Conservation (phyloP, 2,888 invertebrate genomes). For the Drosophila setosimentum region DNA sequence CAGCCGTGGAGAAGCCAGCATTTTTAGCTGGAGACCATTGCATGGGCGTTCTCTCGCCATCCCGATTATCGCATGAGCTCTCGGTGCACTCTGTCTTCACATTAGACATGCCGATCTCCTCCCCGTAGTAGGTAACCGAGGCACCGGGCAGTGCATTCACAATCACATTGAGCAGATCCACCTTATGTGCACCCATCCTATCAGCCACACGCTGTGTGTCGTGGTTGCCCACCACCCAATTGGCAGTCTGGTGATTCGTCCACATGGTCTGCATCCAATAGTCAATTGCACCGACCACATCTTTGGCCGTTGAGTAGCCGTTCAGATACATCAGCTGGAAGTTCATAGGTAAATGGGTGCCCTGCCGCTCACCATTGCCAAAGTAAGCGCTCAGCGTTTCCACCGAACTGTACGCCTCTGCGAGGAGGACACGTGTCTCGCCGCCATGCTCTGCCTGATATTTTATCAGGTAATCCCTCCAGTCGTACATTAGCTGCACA, state of each 20-base stretch:
- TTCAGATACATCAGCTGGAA: constrained; percentile 87
- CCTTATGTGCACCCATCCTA: constrained; percentile 88
- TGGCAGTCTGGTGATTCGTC: constrained; percentile 85
- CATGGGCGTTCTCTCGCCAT: constrained; percentile 87
- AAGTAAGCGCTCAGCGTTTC: constrained; percentile 87
- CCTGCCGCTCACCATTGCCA: constrained; percentile 85
- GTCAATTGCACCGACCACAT: constrained; percentile 86
- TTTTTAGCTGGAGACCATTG: constrained; percentile 86
- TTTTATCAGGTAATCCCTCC: constrained; percentile 86
- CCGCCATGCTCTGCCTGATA: constrained; percentile 82
- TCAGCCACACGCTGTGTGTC: constrained; percentile 88
- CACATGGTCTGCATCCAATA: constrained; percentile 88
- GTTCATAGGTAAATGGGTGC: constrained; percentile 89
- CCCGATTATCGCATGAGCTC: constrained; percentile 84
- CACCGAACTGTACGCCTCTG: constrained; percentile 87
- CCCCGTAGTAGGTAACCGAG: constrained; percentile 92
- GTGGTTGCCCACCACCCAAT: constrained; percentile 91
- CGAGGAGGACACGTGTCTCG: constrained; percentile 86
- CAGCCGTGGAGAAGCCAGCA: constrained; percentile 88
- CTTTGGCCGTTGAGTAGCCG: constrained; percentile 86
- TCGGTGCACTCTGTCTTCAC: constrained; percentile 84
- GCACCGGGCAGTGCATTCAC: constrained; percentile 91
- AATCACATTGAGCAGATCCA: constrained; percentile 89
- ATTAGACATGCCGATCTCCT: constrained; percentile 89
- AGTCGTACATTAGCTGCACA: constrained; percentile 87